Percentiles rank a stretch among this genome's conserved stretches.
Conservation (phyloP, 2,888 invertebrate species). For the Lydus trimaculatus region DNA sequence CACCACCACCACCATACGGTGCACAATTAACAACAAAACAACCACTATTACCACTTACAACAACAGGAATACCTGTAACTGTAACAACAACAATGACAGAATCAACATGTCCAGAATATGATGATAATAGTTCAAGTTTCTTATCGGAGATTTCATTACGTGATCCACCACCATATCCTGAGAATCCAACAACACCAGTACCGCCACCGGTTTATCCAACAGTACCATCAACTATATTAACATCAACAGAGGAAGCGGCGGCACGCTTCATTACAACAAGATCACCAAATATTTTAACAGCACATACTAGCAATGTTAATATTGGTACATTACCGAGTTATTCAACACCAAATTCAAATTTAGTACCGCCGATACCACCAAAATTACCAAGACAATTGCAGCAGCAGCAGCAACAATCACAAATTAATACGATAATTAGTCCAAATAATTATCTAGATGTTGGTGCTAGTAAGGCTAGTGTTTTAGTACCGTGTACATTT, state of each 20-base stretch:
- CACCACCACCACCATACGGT: constrained; percentile 61
- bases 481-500: constrained; percentile 62
- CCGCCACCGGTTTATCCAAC: constrained; percentile 69
- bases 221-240: constrained; percentile 60
- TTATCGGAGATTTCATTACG: constrained; percentile 58
- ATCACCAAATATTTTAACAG: constrained; percentile 78
- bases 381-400: constrained; percentile 57
- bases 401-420: constrained; percentile 59
- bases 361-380: constrained; percentile 58
- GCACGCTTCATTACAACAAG: constrained; percentile 80
- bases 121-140: constrained; percentile 45
- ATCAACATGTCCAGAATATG: constrained; percentile 44
- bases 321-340: constrained; percentile 69
- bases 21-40: constrained; percentile 52
- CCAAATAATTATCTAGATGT: constrained; percentile 71
- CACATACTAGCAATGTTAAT: constrained; percentile 75
- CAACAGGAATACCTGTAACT: background rate
- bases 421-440: constrained; percentile 62
- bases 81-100: constrained; percentile 28
- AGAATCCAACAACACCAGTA: constrained; percentile 59
- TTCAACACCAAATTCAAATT: constrained; percentile 58
- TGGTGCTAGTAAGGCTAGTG: constrained; percentile 64
- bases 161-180: constrained; percentile 74
- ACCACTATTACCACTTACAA: background rate
- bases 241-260: constrained; percentile 74